These are phyloP conservation scores for Pachypeltis micranthus DNA, from an alignment of 1,140 invertebrate species.

Conservation along the genomic window DNA sequence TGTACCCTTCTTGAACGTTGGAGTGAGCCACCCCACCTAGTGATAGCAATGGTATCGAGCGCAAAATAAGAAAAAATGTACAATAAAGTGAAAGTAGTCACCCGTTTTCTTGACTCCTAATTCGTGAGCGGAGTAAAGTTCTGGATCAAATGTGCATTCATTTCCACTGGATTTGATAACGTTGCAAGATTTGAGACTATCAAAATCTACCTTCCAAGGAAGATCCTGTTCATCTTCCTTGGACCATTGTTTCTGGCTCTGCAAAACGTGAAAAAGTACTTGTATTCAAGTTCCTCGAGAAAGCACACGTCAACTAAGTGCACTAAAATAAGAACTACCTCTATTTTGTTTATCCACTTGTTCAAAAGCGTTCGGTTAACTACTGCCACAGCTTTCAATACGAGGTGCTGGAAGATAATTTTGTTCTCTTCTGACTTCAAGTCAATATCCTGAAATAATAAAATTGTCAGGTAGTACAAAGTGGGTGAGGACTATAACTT, in stretches of 20 bases:
- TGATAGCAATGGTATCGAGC: background rate
- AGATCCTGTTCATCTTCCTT: background rate
- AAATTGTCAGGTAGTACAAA: too few relatives aligned
- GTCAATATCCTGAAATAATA: conserved; percentile 3
- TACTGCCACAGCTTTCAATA: background rate
- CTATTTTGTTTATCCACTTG: background rate
- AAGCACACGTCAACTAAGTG: too few relatives aligned
- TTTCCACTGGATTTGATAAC: background rate
- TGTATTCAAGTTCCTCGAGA: too few relatives aligned
- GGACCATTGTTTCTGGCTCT: background rate
- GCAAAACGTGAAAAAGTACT: too few relatives aligned
- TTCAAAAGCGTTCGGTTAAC: background rate
- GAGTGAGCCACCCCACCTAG: background rate
- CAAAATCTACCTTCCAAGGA: background rate
- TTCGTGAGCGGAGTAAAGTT: background rate
- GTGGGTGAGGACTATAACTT: too few relatives aligned
- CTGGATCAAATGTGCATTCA: background rate
- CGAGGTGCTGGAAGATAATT: background rate
- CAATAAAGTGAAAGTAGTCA: background rate
- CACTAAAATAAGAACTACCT: too few relatives aligned
- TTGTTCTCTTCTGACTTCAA: background rate
- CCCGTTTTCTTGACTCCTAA: background rate
- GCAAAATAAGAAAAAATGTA: background rate
- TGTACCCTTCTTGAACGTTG: too few relatives aligned
- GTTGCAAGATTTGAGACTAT: background rate